phyloP scores from a whole-genome alignment of 2,888 invertebrate genomes.

The Morinoia aosen region DNA sequence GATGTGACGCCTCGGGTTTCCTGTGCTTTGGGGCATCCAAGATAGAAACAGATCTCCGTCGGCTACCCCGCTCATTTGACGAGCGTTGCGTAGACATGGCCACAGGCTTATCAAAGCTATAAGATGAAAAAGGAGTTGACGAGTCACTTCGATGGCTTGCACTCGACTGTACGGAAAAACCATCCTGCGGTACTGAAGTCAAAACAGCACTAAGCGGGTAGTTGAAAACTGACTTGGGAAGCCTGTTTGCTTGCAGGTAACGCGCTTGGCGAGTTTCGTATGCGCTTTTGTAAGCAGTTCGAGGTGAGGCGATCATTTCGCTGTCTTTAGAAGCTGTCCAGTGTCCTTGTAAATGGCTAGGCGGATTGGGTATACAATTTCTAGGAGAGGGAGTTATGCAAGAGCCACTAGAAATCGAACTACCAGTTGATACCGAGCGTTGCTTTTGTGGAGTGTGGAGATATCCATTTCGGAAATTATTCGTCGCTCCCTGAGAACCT shows the following conservation, averaged over 20 bases:
- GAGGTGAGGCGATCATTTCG: neutral
- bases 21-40: neutral
- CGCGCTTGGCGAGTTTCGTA: neutral
- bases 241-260: neutral
- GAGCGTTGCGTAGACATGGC: neutral
- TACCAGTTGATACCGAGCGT: neutral
- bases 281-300: neutral
- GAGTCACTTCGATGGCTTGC: neutral
- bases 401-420: slow-evolving; percentile 25
- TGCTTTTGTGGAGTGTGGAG: neutral
- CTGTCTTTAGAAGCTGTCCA: neutral
- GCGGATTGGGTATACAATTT: neutral
- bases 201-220: neutral
- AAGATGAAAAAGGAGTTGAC: neutral
- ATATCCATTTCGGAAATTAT: neutral
- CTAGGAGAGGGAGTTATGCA: neutral
- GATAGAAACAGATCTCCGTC: neutral
- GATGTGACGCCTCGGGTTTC: neutral
- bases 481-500: neutral
- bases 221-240: neutral
- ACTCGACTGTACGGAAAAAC: neutral
- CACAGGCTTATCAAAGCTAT: neutral
- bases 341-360: neutral
- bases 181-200: neutral
- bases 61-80: neutral